Evolutionary conservation across 2,888 invertebrate genomes (phyloP).

Genomic region (Mythimna ferrago): DNA sequence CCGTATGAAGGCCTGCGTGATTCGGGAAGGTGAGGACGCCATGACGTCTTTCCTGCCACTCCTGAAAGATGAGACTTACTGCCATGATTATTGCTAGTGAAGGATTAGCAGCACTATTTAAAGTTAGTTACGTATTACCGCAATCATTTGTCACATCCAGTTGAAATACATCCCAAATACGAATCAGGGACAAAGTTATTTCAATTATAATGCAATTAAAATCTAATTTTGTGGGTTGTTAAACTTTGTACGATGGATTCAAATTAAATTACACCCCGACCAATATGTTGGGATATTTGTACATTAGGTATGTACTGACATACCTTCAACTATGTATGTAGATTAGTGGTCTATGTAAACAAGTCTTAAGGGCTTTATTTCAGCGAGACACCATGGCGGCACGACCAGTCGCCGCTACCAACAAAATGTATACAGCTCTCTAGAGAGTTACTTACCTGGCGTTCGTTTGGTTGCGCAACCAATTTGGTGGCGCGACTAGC

Average conservation of each 20-base stretch:
- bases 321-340: conserved; percentile 9
- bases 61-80: no score
- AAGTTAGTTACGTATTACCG: background rate
- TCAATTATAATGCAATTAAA: conserved; percentile 78
- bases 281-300: conserved; percentile 45
- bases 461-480: no score
- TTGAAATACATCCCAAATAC: conserved; percentile 41
- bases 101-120: no score
- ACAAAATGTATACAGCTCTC: no score
- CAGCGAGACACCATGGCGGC: no score
- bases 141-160: conserved; percentile 50
- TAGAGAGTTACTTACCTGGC: no score
- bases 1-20: no score
- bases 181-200: conserved; percentile 73
- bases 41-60: no score
- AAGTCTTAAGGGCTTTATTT: no score
- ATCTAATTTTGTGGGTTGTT: conserved; percentile 73
- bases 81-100: background rate
- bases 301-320: conserved; percentile 4
- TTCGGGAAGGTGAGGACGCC: no score
- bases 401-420: no score
- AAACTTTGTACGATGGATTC: conserved; percentile 67
- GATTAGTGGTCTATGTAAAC: background rate
- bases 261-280: conserved; percentile 70
- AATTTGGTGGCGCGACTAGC: no score